A percentile compares a stretch with the other conserved stretches of the same genome.
Conservation (phyloP, 2,888 invertebrate species). For the Siphlonurus alternatus region DNA sequence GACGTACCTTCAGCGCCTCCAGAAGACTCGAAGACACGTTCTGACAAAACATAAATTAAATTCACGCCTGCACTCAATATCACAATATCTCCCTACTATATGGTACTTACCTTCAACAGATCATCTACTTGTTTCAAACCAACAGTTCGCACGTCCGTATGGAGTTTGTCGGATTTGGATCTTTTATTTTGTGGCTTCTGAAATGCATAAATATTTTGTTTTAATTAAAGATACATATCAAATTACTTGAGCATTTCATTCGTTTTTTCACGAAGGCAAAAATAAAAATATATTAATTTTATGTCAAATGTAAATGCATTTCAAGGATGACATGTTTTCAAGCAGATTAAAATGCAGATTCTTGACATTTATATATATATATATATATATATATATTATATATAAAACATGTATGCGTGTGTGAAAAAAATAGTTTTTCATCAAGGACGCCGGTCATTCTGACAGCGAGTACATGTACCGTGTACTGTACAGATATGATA, state of each 20-base stretch:
- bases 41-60: slow-evolving; percentile 8
- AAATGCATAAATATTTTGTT: not conserved
- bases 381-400: too few species aligned
- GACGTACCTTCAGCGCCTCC: slow-evolving; percentile 23
- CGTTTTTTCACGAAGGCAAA: too few species aligned
- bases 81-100: not conserved
- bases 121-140: slow-evolving; percentile 34
- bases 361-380: too few species aligned
- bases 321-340: too few species aligned
- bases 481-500: too few species aligned
- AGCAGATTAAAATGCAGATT: too few species aligned
- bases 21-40: slow-evolving; percentile 14
- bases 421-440: too few species aligned
- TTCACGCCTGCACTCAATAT: not conserved
- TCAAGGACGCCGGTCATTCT: too few species aligned
- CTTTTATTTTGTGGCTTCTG: slow-evolving; percentile 15
- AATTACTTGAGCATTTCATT: not conserved
- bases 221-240: not conserved
- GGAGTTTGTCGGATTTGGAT: slow-evolving; percentile 24
- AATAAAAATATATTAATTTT: too few species aligned
- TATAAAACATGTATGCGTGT: too few species aligned
- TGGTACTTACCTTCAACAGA: slow-evolving; percentile 27
- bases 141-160: slow-evolving; percentile 29
- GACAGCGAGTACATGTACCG: too few species aligned
- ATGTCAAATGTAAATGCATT: too few species aligned